A percentile compares a stretch with the other conserved stretches of the same genome.
phyloP scores from a whole-genome alignment of 2,797 vertebrate species.

The Coilia nasus region DNA sequence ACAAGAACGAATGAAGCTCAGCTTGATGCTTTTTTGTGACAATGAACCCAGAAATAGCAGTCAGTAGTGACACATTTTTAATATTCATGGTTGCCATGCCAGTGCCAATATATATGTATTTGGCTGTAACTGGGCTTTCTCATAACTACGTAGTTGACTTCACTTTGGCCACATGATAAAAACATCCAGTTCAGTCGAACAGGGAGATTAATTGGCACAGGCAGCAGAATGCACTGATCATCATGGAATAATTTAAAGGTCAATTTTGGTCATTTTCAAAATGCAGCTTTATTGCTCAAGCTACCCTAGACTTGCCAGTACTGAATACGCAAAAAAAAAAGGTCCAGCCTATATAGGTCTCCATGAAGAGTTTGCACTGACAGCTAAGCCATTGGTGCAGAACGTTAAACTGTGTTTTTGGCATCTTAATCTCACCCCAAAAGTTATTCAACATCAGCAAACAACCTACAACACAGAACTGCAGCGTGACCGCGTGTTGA shows the following conservation, averaged over 20 bases:
- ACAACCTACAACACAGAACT: too few relatives aligned
- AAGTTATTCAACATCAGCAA: too few relatives aligned
- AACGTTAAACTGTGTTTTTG: too few relatives aligned
- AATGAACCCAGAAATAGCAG: not conserved
- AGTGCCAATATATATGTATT: not conserved
- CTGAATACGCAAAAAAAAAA: too few relatives aligned
- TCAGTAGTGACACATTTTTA: constrained; percentile 2
- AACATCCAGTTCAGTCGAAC: not conserved
- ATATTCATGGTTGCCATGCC: not conserved
- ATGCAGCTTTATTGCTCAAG: too few relatives aligned
- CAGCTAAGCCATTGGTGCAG: too few relatives aligned
- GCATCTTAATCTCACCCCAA: too few relatives aligned
- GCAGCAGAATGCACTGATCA: not conserved
- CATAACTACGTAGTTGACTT: not conserved
- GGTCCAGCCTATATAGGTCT: too few relatives aligned
- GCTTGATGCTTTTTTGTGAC: not conserved
- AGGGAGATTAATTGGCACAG: not conserved
- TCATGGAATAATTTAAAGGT: not conserved
- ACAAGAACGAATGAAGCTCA: constrained; percentile 2
- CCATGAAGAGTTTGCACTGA: too few relatives aligned
- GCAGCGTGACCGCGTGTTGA: too few relatives aligned
- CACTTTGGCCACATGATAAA: not conserved
- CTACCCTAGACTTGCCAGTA: too few relatives aligned
- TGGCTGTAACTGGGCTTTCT: not conserved
- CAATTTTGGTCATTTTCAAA: too few relatives aligned